Base-by-base conservation (phyloP, 2,797 vertebrate genomes). In the Gymnoscopelus braueri region DNA sequence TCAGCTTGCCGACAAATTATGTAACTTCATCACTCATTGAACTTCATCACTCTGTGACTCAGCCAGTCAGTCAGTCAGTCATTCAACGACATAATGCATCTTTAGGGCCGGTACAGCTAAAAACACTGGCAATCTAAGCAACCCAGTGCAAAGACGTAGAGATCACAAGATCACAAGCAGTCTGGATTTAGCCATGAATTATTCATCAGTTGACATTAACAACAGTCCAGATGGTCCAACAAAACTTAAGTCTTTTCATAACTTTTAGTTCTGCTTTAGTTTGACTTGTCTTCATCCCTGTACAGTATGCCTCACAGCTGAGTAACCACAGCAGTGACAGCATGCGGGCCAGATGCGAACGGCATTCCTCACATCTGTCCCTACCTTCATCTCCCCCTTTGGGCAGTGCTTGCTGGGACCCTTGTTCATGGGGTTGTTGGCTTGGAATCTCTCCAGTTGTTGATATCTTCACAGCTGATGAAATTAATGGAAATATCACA, bases 301-400 rank as follows among this genome's bases (percentile, higher is more conserved):
- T 60, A 55, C 26, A 23, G 29, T 8, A 72, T 66, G 60, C 3
- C 54, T 50, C 2, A 67, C 56, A 54, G 11, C 10, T 35, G 5
- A 12, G 52, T 15, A 8, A 32, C 23, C 12, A 54, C 26, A 76
- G n/a, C 29, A 53, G 8, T 14, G 15, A 11, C 35, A 39, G 59
- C 14, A 60, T 39, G 7, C 32, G 0, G n/a, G 58, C 3, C 15
- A 51, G 29, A 65, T 61, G 70, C 78, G 65, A 68, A 78, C 48
- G 51, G 13, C 12, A 8, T 7, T 57, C 60, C 60, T 47, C n/a
- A 6, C 12, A 0, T 29, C 12, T 81, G 62, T 0, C 72, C 82
- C 80, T 91, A 94, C 86, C 87, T 93, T 93, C 93, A 89, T 35
- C 71, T 78, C 26, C 77, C 51, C 44, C n/a, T 79, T 19, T 71